Base-by-base conservation (phyloP, 2,797 vertebrate species). In the Lepilemur ruficaudatus region DNA sequence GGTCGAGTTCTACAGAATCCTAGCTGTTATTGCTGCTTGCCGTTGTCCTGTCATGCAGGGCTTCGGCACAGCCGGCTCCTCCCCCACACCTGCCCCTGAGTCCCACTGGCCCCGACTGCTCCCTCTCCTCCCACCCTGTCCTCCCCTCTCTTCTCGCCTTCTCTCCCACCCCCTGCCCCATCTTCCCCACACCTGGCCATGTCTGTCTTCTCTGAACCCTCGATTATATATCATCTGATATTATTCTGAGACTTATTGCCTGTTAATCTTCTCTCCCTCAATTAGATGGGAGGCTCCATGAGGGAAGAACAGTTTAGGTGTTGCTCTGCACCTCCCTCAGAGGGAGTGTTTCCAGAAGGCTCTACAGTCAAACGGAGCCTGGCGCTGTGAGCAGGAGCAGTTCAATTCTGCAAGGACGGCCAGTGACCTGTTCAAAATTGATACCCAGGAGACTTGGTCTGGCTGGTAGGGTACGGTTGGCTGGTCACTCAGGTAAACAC, bases 281-380 rank as follows among this genome's bases (percentile, higher is more conserved):
- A 22, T 61, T 50, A 91, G 28, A 73, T 5, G 38, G 35, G 41
- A 48, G 67, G 48, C 28, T 85, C 63, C 57, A 32, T 0, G 10
- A 65, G 28, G 30, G 46, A 76, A 88, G 65, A 90, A 41, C 14
- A 57, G 20, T 30, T 82, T 61, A 76, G 57, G 55, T 23, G 10
- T 86, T 75, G 63, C 23, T 80, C 65, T 76, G 38, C 4, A 43
- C 10, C 50, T 30, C 6, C 30, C n/a, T 86, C 48, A 17, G 18
- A 82, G 59, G 22, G 18, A 85, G 15, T 59, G 23, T 86, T 97
- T 95, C 38, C 28, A 82, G 70, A 87, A 92, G 48, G 5, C 10
- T 72, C 73, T 30, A 28, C 4, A 48, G 91, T 80, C 43, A 85
- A n/a, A 67, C 8, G 18, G 43, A 91, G 32, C 43, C 30, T 43